A percentile compares a stretch with the other conserved stretches of the same genome.
phyloP scores from a whole-genome alignment of 2,888 invertebrate genomes.

The Gari tellinella region DNA sequence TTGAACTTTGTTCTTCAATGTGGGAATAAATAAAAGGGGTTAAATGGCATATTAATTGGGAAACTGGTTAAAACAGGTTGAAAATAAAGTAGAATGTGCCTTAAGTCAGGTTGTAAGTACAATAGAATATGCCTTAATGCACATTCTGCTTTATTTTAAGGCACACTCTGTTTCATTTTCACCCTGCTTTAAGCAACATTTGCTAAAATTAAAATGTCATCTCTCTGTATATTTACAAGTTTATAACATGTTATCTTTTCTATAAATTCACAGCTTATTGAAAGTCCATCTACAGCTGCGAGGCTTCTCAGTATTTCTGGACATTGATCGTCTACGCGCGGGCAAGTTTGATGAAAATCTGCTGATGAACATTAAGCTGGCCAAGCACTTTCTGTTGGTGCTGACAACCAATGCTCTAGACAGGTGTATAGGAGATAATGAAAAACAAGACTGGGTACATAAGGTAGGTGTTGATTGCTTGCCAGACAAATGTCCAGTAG shows the following conservation, averaged over 20 bases:
- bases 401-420: constrained; percentile 97
- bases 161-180: too few relatives aligned
- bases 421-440: constrained; percentile 95
- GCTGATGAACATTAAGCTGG: constrained; percentile 97
- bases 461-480: constrained; percentile 94
- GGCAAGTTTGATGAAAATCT: constrained; percentile 99
- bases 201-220: too few relatives aligned
- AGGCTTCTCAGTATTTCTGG: constrained; percentile 98
- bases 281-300: constrained; percentile 98
- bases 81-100: too few relatives aligned
- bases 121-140: too few relatives aligned
- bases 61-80: too few relatives aligned
- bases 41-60: too few relatives aligned
- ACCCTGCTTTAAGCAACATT: too few relatives aligned
- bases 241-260: background rate
- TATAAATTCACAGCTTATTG: constrained; percentile 85
- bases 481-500: too few relatives aligned
- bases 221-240: background rate
- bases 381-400: constrained; percentile 97
- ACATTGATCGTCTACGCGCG: constrained; percentile 98
- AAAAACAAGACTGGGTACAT: constrained; percentile 99
- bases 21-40: too few relatives aligned
- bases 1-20: too few relatives aligned
- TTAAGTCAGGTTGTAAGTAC: too few relatives aligned
- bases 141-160: background rate